phyloP scores from a whole-genome alignment of 2,797 vertebrate species.

The Gymnothorax javanicus region DNA sequence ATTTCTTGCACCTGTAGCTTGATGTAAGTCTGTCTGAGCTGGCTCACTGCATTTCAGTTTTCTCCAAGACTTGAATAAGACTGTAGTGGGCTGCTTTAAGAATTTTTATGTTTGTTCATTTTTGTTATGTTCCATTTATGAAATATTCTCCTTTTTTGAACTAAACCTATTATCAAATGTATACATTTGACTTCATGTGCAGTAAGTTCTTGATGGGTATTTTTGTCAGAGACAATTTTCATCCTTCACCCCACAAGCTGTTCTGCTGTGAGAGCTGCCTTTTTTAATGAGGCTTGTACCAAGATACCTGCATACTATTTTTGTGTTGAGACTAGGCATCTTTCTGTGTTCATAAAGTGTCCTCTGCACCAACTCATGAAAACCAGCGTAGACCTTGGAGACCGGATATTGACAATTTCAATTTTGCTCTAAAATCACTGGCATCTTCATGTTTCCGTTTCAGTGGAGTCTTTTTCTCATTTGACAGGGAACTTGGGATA shows the following conservation, averaged over 20 bases:
- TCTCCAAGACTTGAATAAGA: background rate
- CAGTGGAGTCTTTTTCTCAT: conserved; percentile 11
- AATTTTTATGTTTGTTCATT: background rate
- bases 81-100: background rate
- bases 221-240: no score
- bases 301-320: background rate
- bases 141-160: conserved; percentile 32
- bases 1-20: background rate
- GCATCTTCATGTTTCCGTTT: background rate
- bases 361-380: background rate
- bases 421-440: conserved; percentile 4
- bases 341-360: background rate
- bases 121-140: no score
- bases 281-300: background rate
- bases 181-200: no score
- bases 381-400: background rate
- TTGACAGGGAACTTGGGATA: background rate
- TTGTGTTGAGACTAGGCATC: background rate
- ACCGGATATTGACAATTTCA: background rate
- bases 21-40: background rate
- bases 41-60: background rate
- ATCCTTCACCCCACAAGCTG: conserved; percentile 16
- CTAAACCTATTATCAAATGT: background rate
- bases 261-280: background rate
- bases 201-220: no score